Base-by-base conservation (phyloP, 2,888 invertebrate species). In the Nomada fabriciana region DNA sequence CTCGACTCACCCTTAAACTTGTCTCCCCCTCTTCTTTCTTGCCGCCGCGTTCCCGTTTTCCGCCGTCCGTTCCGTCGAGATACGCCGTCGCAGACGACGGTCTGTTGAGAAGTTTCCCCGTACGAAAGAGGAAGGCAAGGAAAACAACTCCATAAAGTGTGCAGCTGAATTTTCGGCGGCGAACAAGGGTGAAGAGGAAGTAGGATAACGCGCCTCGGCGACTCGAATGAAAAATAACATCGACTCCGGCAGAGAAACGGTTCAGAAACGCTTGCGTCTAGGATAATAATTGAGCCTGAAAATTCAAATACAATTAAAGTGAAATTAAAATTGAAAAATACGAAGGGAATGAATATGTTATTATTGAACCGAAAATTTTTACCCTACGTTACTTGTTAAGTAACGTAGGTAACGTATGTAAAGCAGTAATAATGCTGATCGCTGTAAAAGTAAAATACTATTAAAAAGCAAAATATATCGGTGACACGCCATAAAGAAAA, bases 1-100 rank as follows among this genome's bases (percentile, higher is more conserved):
- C 87, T 86, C 82, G 74, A 63, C 86, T 84, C 85, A 81, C 87
- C 88, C 88, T 85, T 86, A 85, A 87, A 88, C 88, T 82, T 83
- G 80, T 86, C 85, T 81, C 79, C 63, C 63, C 43, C 68, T 67
- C 64, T 52, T 29, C 55, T 73, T 63, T 75, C 71, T 25, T 60
- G 50, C 23, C 53, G 29, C 2, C 29, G 75, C 75, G 60, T 25
- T 69, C 75, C 69, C 60, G 52, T 75, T 68, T 61, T 61, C 60
- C 75, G 68, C 36, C 65, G 43, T 67, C 20, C 52, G 52, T 63
- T 20, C 23, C 73, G 68, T 59, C 64, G 64, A 72, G 76, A 72
- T 77, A 80, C 75, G 73, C 70, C 72, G 42, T 73, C 80, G 68
- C 76, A 74, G 9, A 47, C 61, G 67, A 55, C 71, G 76, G 77